Conservation (phyloP, 2,113 vertebrate genomes). For the Chionodraco myersi region DNA sequence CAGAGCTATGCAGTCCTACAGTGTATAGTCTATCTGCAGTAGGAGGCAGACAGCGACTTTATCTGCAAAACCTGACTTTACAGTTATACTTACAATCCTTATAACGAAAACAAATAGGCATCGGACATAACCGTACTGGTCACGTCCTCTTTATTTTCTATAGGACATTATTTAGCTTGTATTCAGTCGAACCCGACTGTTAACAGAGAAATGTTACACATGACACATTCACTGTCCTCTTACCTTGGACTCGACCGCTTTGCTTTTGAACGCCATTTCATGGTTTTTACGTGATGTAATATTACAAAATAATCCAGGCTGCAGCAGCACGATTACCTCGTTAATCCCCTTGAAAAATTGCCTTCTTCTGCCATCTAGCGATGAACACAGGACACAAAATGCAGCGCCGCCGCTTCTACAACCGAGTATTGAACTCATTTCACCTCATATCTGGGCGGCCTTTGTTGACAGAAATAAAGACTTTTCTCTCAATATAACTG, state of each 20-base stretch:
- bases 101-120: neutral
- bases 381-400: neutral
- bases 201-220: neutral
- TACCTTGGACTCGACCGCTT: conserved; percentile 81
- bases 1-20: conserved; percentile 1
- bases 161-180: conserved; percentile 10
- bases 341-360: conserved; percentile 54
- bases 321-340: conserved; percentile 40
- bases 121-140: neutral
- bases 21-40: conserved; percentile 16
- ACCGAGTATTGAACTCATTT: conserved; percentile 60
- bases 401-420: conserved; percentile 20
- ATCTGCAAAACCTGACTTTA: neutral
- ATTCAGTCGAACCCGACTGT: conserved; percentile 3
- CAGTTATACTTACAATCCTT: neutral
- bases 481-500: neutral
- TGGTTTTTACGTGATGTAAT: conserved; percentile 49
- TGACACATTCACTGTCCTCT: conserved; percentile 2
- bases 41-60: conserved; percentile 1
- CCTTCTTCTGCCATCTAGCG: conserved; percentile 69
- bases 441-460: conserved; percentile 49
- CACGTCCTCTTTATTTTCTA: neutral
- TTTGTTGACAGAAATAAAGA: conserved; percentile 51
- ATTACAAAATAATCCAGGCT: conserved; percentile 37
- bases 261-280: conserved; percentile 83